Base-by-base conservation (phyloP, 2,113 vertebrate species). In the Megaceryle torquata region DNA sequence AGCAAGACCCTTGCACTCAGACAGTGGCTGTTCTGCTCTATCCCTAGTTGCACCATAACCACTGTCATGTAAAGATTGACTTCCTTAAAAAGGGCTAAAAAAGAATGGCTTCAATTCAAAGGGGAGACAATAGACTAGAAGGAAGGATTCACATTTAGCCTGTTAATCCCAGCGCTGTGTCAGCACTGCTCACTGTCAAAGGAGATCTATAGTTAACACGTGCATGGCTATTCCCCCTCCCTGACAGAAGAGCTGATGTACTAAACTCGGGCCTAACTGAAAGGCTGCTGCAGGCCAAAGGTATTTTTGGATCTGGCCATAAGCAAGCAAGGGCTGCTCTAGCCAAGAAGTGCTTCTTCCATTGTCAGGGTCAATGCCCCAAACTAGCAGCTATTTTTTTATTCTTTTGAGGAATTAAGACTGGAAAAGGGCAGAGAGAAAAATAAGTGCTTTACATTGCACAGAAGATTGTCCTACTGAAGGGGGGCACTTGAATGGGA, bases 391-490 rank as follows among this genome's bases (percentile, higher is more conserved):
- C 82, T 87, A 21, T 35, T 61, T 35, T 60, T 69, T 64, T 48
- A n/a, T 71, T 86, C 37, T 74, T 92, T 74, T 56, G 54, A 59
- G 44, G 29, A 61, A 31, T 91, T 85, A 78, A 86, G 39, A 86
- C 3, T 26, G 28, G 64, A 74, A 67, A 91, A 89, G 81, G 81
- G 57, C 61, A 91, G 92, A 92, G 72, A 84, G 54, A 92, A 94
- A 89, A 85, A 43, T 6, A 77, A 88, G 93, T 96, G 95, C 96
- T 96, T 95, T 41, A 83, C 84, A 93, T 76, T 71, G 92, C 96
- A 88, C 76, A 82, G 65, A 84, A 98, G 92, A 96, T 90, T 89
- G 97, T 97, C 97, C 57, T 93, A 59, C 95, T 72, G 53, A 91
- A 94, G 50, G 71, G 71, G 89, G 89, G 96, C 97, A 96, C 94